Evolutionary conservation across 1,140 invertebrate genomes (phyloP), one percentile per base, ranked within the genome.

Genomic region (Chrysopa pallens): DNA sequence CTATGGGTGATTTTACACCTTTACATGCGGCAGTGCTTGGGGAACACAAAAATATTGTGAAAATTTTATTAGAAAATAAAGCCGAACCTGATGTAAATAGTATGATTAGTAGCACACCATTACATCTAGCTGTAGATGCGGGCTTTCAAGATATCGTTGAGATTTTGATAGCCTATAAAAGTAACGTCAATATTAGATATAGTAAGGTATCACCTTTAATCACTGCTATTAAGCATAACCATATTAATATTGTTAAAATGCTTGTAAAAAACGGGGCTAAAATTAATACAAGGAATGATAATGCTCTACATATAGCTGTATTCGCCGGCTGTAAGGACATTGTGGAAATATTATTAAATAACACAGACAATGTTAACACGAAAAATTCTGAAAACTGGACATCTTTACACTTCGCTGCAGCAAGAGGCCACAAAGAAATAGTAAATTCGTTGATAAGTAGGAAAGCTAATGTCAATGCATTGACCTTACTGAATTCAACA

Each of bases 131-230:
- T 42, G 49, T 48, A 33, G 8, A 29, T 23, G 46, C 37, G 8
- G 46, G 93, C 12, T 88, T 97, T 69, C 80, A 85, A 51, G 80
- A 80, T 74, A 52, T 42, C 27, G 27, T 62, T 54, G 52, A 43
- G 36, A 8, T 17, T 13, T 28, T 48, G 0, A 31, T 46, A 4
- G 33, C 45, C 4, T 13, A 36, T 23, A 42, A 45, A 23, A 39
- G 41, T 5, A 15, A 52, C 13, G 17, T 23, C 5, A 23, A 23
- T 23, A 23, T 23, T 23, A 23, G 17, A 23, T 23, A n/a, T 23
- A 5, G 17, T 23, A 23, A 23, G 2, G 5, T 5, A 3, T 3
- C 17, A 23, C 17, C 17, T 3, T 23, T 23, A 23, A 3, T 23
- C 2, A 3, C 17, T 5, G 17, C 17, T 23, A 23, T 23, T 23